Percentiles rank a stretch among this genome's conserved stretches.
phyloP scores from a whole-genome alignment of 1,140 invertebrate species.

The Holotrichia oblita region DNA sequence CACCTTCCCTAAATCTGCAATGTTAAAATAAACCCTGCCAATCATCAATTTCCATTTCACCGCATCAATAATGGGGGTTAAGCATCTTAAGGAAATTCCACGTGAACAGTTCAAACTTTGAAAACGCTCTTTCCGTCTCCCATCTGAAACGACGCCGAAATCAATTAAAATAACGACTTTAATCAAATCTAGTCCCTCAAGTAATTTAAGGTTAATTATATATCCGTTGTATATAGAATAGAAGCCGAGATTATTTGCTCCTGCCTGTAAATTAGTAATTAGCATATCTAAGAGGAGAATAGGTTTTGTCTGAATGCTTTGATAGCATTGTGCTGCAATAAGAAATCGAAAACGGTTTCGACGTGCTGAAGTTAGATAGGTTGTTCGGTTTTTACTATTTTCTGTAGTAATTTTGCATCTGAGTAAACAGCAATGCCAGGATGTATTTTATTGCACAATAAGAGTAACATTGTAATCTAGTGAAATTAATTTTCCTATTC shows the following conservation, averaged over 20 bases:
- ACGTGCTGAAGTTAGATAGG: no score
- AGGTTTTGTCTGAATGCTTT: not conserved
- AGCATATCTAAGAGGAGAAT: not conserved
- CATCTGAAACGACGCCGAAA: not conserved
- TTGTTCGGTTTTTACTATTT: no score
- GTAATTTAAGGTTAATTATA: constrained; percentile 17
- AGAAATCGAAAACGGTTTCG: not conserved
- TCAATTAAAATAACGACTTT: constrained; percentile 14
- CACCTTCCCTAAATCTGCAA: not conserved
- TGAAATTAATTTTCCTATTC: no score
- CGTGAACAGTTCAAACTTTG: not conserved
- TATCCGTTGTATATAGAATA: not conserved
- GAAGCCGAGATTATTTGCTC: constrained; percentile 11
- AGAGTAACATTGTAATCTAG: no score
- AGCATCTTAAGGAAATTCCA: not conserved
- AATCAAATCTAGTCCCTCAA: not conserved
- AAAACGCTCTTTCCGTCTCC: not conserved
- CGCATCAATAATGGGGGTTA: not conserved
- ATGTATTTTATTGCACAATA: no score
- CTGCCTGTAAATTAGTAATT: not conserved
- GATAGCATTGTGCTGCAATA: not conserved
- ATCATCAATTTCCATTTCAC: not conserved
- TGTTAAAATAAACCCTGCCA: not conserved
- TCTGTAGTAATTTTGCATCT: no score
- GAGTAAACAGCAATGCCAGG: no score